phyloP scores from a whole-genome alignment of 2,888 invertebrate species.

The Papilio protenor region DNA sequence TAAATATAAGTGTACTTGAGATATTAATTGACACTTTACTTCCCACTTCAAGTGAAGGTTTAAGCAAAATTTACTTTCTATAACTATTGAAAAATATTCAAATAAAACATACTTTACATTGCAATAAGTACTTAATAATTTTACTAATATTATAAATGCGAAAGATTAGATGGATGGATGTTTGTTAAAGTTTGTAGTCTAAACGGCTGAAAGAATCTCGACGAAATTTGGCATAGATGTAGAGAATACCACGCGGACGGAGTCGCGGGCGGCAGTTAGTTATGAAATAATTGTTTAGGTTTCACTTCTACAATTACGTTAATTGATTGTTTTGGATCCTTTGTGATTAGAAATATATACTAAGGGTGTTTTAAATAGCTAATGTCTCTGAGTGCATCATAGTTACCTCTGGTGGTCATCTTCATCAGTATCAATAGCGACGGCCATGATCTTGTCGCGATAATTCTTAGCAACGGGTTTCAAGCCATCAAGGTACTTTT shows the following conservation, averaged over 20 bases:
- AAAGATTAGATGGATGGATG: too few relatives aligned
- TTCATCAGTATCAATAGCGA: constrained; percentile 97
- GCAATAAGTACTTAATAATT: too few relatives aligned
- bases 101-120: background rate
- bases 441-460: constrained; percentile 96
- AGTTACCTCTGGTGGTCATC: constrained; percentile 93
- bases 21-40: background rate
- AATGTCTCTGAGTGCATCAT: background rate
- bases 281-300: too few relatives aligned
- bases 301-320: too few relatives aligned
- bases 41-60: constrained; percentile 18
- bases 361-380: background rate
- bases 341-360: background rate
- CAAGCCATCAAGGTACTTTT: constrained; percentile 90
- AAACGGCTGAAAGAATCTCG: too few relatives aligned
- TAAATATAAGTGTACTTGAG: constrained; percentile 14
- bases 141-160: too few relatives aligned
- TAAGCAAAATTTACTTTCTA: background rate
- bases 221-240: too few relatives aligned
- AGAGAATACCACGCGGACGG: too few relatives aligned
- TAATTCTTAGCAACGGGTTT: constrained; percentile 94
- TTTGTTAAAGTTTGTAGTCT: too few relatives aligned
- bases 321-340: too few relatives aligned
- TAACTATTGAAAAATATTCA: background rate
- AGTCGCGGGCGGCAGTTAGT: too few relatives aligned